A percentile compares a stretch with the other conserved stretches of the same genome.
phyloP scores from a whole-genome alignment of 2,113 vertebrate species.

The Columba livia region DNA sequence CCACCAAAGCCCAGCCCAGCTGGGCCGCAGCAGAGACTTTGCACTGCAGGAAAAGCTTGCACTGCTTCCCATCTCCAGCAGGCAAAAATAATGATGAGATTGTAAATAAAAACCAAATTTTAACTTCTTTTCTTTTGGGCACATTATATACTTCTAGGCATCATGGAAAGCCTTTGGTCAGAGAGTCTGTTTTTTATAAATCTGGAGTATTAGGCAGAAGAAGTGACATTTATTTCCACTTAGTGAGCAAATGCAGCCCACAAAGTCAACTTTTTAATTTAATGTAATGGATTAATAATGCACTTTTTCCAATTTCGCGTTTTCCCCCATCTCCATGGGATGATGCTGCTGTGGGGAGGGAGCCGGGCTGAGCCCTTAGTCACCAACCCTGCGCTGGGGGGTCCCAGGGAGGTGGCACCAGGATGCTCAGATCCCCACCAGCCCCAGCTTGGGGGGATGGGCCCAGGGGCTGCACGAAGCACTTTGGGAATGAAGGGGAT shows the following conservation, averaged over 20 bases:
- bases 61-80: neutral
- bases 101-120: neutral
- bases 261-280: neutral
- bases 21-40: neutral
- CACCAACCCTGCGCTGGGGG: accelerated
- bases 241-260: neutral
- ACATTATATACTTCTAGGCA: neutral
- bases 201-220: neutral
- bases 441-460: no score
- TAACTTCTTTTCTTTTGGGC: neutral
- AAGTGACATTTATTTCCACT: neutral
- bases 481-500: no score
- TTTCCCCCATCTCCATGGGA: neutral
- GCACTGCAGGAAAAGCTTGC: neutral
- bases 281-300: accelerated
- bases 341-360: neutral
- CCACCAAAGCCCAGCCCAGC: neutral
- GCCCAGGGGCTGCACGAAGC: no score
- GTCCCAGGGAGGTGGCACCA: neutral
- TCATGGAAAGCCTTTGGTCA: neutral
- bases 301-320: neutral
- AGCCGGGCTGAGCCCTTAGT: accelerated
- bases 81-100: neutral
- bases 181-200: neutral
- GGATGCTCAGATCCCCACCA: neutral